These are phyloP conservation scores for Cryptomyrus ogoouensis DNA, from an alignment of 2,113 vertebrate species.

Conservation along the genomic window DNA sequence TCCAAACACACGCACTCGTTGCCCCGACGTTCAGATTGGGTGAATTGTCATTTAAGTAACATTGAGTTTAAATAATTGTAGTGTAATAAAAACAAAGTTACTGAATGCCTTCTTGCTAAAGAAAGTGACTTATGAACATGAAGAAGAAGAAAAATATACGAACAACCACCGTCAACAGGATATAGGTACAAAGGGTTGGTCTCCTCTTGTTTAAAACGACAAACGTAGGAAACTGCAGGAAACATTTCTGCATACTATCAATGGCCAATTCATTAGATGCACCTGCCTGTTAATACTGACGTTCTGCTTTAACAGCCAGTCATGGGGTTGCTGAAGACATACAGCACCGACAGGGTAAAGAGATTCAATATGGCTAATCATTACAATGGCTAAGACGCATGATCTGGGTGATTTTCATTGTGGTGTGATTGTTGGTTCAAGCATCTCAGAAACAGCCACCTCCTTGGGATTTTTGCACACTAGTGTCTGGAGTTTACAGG, in stretches of 20 bases:
- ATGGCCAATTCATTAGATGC: not conserved
- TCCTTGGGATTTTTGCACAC: not conserved
- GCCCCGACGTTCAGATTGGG: not conserved
- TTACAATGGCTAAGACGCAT: not conserved
- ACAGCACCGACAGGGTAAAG: not conserved
- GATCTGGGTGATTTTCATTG: not conserved
- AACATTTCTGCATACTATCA: not conserved
- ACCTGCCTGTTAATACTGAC: not conserved
- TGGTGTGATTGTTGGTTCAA: not conserved
- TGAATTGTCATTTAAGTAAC: not conserved
- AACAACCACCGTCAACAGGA: not conserved
- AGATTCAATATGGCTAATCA: not conserved
- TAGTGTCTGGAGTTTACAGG: not conserved
- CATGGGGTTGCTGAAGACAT: not conserved
- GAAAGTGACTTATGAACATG: not conserved
- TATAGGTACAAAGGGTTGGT: not conserved
- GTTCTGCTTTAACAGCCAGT: not conserved
- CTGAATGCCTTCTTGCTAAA: not conserved
- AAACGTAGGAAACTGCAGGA: not conserved
- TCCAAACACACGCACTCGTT: not conserved
- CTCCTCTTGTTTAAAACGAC: constrained; percentile 5
- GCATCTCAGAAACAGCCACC: not conserved
- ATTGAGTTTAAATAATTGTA: not conserved
- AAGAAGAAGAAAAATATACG: not conserved
- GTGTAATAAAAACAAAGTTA: constrained; percentile 1